A percentile compares a stretch with the other conserved stretches of the same genome.
Evolutionary conservation across 2,888 invertebrate species (phyloP).

Genomic region (Dioctria rufipes): DNA sequence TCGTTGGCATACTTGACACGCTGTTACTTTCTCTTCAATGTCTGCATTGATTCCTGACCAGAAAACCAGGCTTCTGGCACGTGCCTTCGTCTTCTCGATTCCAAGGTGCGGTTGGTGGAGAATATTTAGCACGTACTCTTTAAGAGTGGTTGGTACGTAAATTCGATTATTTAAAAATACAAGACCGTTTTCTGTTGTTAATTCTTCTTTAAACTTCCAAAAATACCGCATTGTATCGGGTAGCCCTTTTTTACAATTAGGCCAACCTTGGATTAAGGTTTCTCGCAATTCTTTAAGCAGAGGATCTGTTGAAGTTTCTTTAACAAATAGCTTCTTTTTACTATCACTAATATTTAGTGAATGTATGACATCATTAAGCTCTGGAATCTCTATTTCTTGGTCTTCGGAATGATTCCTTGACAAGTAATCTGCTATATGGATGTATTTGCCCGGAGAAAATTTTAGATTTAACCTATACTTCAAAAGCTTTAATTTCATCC

Average conservation of each 20-base stretch:
- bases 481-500: constrained; percentile 39
- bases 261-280: constrained; percentile 56
- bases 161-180: constrained; percentile 60
- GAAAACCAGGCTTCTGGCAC: too few relatives aligned
- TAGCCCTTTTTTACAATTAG: constrained; percentile 47
- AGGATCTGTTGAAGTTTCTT: neutral
- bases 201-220: constrained; percentile 59
- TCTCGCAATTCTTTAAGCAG: neutral
- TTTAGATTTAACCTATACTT: constrained; percentile 56
- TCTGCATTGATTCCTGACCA: too few relatives aligned
- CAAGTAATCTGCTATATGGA: constrained; percentile 69
- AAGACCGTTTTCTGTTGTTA: constrained; percentile 58
- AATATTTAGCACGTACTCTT: constrained; percentile 57
- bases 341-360: constrained; percentile 33
- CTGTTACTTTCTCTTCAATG: too few relatives aligned
- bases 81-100: too few relatives aligned
- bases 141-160: constrained; percentile 59
- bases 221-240: constrained; percentile 54
- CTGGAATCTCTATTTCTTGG: neutral
- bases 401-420: constrained; percentile 68
- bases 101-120: constrained; percentile 57
- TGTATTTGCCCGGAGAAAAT: constrained; percentile 58
- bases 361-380: constrained; percentile 52
- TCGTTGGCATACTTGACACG: too few relatives aligned
- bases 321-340: neutral